Evolutionary conservation across 2,113 vertebrate genomes (phyloP).

Genomic region (Tinamus guttatus): DNA sequence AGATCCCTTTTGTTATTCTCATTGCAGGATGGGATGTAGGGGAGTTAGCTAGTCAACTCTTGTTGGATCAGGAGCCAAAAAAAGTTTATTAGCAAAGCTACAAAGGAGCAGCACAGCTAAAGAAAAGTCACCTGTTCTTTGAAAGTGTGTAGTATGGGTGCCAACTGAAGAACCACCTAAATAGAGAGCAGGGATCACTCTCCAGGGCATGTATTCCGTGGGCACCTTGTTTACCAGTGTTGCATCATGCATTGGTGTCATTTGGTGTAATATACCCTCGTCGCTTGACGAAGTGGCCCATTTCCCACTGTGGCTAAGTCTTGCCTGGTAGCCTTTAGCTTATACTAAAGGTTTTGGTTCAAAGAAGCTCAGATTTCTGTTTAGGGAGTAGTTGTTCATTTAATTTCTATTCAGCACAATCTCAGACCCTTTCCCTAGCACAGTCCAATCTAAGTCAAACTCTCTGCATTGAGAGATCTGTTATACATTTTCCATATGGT

Average conservation of each 20-base stretch:
- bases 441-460: neutral
- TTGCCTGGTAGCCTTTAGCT: neutral
- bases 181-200: neutral
- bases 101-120: neutral
- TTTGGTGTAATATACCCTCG: neutral
- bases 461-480: neutral
- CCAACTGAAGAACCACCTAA: neutral
- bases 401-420: neutral
- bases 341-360: neutral
- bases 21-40: neutral
- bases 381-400: neutral
- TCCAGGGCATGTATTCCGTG: rapidly evolving
- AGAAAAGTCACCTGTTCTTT: neutral
- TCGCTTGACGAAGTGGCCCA: neutral
- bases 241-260: rapidly evolving
- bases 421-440: neutral
- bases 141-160: neutral
- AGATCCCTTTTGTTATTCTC: neutral
- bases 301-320: neutral
- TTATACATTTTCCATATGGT: neutral
- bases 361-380: neutral
- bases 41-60: neutral
- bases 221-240: neutral
- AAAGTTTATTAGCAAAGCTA: neutral
- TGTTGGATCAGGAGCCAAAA: neutral